Evolutionary conservation across 2,888 invertebrate genomes (phyloP).

Genomic region (Synanthedon myopaeformis): DNA sequence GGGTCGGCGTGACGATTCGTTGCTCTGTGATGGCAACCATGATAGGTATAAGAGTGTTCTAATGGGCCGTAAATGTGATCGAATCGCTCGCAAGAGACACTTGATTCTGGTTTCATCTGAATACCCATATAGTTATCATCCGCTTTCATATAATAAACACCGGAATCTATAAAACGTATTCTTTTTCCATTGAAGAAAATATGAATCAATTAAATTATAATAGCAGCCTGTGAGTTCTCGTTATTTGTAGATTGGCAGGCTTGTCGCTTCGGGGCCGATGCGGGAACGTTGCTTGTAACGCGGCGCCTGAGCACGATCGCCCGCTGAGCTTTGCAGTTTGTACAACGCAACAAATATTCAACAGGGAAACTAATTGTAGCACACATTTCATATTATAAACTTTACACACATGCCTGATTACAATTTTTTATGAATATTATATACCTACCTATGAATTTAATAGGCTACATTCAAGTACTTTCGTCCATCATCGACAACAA

Average conservation of each 20-base stretch:
- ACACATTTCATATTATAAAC: not conserved
- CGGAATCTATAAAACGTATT: no score
- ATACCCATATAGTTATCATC: no score
- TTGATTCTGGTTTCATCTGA: no score
- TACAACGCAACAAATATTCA: constrained; percentile 33
- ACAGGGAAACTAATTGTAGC: constrained; percentile 15
- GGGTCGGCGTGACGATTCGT: no score
- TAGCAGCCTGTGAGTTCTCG: constrained; percentile 35
- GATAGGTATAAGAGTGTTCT: no score
- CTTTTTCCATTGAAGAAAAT: constrained; percentile 1
- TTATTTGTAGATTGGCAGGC: constrained; percentile 59
- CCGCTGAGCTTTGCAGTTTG: constrained; percentile 48
- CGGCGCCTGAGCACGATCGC: constrained; percentile 59
- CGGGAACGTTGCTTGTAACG: constrained; percentile 38
- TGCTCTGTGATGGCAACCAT: no score
- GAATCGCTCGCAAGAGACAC: no score
- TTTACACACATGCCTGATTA: not conserved
- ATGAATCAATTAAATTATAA: constrained; percentile 50
- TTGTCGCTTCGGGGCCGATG: constrained; percentile 56
- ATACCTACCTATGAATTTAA: not conserved
- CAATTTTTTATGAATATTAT: not conserved
- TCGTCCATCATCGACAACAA: no score
- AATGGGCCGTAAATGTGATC: no score
- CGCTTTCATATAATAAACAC: no score
- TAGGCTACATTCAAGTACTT: no score